phyloP scores from a whole-genome alignment of 2,888 invertebrate species.

The Auanema sp. region DNA sequence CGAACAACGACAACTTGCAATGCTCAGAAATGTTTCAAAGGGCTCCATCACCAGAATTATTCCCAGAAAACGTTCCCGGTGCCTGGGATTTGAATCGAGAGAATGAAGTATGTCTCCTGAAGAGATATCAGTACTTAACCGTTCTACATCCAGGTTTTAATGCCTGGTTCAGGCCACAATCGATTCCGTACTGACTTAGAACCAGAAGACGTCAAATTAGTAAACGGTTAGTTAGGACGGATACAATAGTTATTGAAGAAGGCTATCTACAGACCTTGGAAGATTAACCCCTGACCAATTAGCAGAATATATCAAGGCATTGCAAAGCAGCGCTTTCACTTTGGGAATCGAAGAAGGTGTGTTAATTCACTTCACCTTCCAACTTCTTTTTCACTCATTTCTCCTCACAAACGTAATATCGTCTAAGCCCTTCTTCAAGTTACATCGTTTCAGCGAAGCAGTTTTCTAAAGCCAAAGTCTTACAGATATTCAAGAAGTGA shows the following conservation, averaged over 20 bases:
- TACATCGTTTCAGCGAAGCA: conserved; percentile 3
- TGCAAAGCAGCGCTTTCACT: conserved; percentile 91
- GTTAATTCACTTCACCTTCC: conserved; percentile 4
- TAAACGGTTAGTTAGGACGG: conserved; percentile 42
- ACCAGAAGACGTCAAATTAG: conserved; percentile 54
- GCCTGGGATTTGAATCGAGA: conserved; percentile 11
- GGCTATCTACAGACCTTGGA: conserved; percentile 68
- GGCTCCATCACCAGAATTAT: conserved; percentile 6
- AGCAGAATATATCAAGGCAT: conserved; percentile 87
- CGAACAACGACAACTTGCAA: no score
- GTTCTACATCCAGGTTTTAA: background rate
- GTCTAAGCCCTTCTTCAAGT: background rate
- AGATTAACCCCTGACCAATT: conserved; percentile 79
- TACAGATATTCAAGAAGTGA: conserved; percentile 8
- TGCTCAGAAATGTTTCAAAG: background rate
- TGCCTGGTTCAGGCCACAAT: background rate
- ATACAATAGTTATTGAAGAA: background rate
- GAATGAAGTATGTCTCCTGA: background rate
- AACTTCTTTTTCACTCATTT: background rate
- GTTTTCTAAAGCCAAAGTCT: conserved; percentile 1
- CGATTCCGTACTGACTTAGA: conserved; percentile 55
- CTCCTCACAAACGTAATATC: background rate
- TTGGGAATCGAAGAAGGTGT: conserved; percentile 82
- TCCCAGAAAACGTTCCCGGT: conserved; percentile 9
- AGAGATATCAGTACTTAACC: background rate